phyloP scores from a whole-genome alignment of 2,797 vertebrate genomes.

The Botia kubotai region DNA sequence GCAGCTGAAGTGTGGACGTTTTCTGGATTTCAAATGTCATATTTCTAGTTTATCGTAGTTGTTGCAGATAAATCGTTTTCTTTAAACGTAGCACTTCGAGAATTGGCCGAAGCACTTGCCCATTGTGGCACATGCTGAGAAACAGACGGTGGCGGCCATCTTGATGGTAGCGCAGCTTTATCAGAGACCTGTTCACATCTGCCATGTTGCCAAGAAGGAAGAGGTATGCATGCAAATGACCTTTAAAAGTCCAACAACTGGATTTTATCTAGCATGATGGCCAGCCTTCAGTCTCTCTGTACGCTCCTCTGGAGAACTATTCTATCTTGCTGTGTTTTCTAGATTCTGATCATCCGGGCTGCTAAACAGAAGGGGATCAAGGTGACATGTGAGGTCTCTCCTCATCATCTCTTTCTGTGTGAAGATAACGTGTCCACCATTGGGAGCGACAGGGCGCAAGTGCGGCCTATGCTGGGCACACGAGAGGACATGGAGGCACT shows the following conservation, averaged over 20 bases:
- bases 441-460: constrained; percentile 82
- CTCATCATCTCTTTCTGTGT: constrained; percentile 95
- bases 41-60: not conserved
- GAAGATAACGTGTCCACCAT: constrained; percentile 81
- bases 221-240: constrained; percentile 78
- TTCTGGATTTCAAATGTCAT: too few relatives aligned
- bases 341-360: constrained; percentile 93
- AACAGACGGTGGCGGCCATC: constrained; percentile 90
- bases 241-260: not conserved
- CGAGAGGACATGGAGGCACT: constrained; percentile 87
- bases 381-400: constrained; percentile 94
- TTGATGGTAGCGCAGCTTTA: constrained; percentile 97
- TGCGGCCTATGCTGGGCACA: constrained; percentile 87
- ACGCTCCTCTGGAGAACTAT: not conserved
- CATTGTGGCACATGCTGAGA: constrained; percentile 91
- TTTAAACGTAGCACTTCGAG: constrained; percentile 87
- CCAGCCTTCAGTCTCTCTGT: not conserved
- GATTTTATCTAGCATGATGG: not conserved
- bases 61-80: not conserved
- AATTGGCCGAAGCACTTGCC: constrained; percentile 93
- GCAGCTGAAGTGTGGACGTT: too few relatives aligned
- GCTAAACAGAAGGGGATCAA: constrained; percentile 92
- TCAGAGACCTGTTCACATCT: constrained; percentile 94
- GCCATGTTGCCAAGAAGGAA: constrained; percentile 92
- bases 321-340: not conserved